Base-by-base conservation (phyloP, 2,797 vertebrate species). In the Monodelphis domestica region DNA sequence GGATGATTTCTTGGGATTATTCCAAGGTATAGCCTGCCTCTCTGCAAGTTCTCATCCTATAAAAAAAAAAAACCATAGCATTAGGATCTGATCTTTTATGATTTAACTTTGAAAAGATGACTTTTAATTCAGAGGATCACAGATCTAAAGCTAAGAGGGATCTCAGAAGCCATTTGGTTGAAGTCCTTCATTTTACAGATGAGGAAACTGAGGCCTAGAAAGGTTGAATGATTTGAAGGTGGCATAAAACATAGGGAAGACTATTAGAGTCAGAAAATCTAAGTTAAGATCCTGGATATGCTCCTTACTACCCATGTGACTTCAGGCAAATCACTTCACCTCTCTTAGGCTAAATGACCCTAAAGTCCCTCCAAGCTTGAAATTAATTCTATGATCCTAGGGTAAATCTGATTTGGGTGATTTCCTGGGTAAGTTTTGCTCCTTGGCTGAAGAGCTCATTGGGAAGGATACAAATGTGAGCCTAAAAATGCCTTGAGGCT, bases 371-470 rank as follows among this genome's bases (percentile, higher is more conserved):
- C 38, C 70, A 84, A 84, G 70, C 70, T 84, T 84, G 70, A 84
- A 84, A 84, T 84, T 45, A 84, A 57, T 94, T 50, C 87, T 63
- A 17, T 45, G 88, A 26, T 33, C 29, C 53, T n/a, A 38, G 78
- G 56, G 70, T 51, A 33, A 0, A 78, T 95, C 91, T 91, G 29
- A 78, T 70, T 59, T 95, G 93, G 53, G 93, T 96, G 89, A 54
- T 57, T 94, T 91, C 54, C 87, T 92, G 59, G 91, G 33, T 33
- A 57, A 91, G 11, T 38, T 89, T 89, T 90, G 88, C 95, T 94
- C 0, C 0, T 54, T 38, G 87, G 91, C 87, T 90, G 87, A 54
- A 92, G 29, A 96, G 87, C 92, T 53, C 88, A 28, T 0, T 30
- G 90, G 38, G 94, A 53, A 38, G 55, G 90, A 17, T 5, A 89